A percentile compares a stretch with the other conserved stretches of the same genome.
Evolutionary conservation across 1,140 invertebrate genomes (phyloP).

Genomic region (Drosophila trapezifrons): DNA sequence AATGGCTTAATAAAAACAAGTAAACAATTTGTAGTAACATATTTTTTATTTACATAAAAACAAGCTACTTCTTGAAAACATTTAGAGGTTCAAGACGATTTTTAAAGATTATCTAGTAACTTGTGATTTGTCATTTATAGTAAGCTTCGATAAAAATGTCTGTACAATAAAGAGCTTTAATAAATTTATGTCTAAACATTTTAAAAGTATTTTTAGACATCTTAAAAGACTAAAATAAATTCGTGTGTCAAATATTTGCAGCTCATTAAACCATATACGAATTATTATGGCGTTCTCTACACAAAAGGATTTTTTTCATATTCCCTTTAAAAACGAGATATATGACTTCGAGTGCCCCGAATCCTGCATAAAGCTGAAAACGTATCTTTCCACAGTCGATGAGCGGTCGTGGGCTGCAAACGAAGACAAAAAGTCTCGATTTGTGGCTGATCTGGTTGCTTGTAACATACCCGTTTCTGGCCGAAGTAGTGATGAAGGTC

Average conservation of each 20-base stretch:
- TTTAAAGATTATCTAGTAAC: too few relatives aligned
- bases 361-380: conserved; percentile 68
- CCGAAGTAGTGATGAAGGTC: not conserved
- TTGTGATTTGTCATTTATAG: not conserved
- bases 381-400: conserved; percentile 65
- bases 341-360: conserved; percentile 48
- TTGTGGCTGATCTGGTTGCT: conserved; percentile 61
- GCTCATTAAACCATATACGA: not conserved
- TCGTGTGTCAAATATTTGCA: conserved; percentile 24
- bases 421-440: conserved; percentile 66
- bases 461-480: conserved; percentile 45
- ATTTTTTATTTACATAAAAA: too few relatives aligned
- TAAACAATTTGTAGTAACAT: too few relatives aligned
- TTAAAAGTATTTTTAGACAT: conserved; percentile 9
- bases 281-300: conserved; percentile 74
- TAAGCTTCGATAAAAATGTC: not conserved
- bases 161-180: not conserved
- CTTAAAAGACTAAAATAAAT: conserved; percentile 34
- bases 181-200: conserved; percentile 1
- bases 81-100: too few relatives aligned
- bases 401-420: conserved; percentile 68
- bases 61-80: too few relatives aligned
- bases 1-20: too few relatives aligned
- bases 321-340: conserved; percentile 68
- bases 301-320: conserved; percentile 74